Evolutionary conservation across 2,888 invertebrate genomes (phyloP).

Genomic region (Spisula solida): DNA sequence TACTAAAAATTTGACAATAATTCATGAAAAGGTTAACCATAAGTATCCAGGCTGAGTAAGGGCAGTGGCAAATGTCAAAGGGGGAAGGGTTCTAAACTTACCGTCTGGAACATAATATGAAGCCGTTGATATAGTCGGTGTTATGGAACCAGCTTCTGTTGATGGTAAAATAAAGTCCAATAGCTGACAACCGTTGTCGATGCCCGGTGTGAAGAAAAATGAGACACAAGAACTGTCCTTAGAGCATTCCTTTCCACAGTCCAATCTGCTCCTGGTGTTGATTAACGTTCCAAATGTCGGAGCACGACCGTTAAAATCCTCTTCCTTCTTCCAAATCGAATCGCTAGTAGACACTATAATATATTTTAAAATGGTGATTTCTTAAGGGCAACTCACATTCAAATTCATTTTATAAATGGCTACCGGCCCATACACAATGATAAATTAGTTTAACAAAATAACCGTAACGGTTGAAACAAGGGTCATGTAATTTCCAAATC

Average conservation of each 20-base stretch:
- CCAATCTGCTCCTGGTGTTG: background rate
- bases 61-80: too few relatives aligned
- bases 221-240: background rate
- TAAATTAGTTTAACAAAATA: too few relatives aligned
- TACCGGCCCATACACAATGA: too few relatives aligned
- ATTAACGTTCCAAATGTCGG: background rate
- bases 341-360: background rate
- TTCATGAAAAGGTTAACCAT: too few relatives aligned
- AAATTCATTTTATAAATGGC: too few relatives aligned
- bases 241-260: background rate
- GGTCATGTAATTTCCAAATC: too few relatives aligned
- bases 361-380: too few relatives aligned
- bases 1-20: too few relatives aligned
- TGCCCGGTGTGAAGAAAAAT: background rate
- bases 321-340: background rate
- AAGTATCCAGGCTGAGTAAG: too few relatives aligned
- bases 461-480: too few relatives aligned
- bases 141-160: background rate
- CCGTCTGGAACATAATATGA: background rate
- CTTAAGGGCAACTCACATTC: too few relatives aligned
- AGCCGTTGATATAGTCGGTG: background rate
- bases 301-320: background rate
- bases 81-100: background rate
- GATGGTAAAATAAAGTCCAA: background rate
- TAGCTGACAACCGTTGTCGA: background rate